phyloP scores from a whole-genome alignment of 2,113 vertebrate species.

The Trinectes maculatus region DNA sequence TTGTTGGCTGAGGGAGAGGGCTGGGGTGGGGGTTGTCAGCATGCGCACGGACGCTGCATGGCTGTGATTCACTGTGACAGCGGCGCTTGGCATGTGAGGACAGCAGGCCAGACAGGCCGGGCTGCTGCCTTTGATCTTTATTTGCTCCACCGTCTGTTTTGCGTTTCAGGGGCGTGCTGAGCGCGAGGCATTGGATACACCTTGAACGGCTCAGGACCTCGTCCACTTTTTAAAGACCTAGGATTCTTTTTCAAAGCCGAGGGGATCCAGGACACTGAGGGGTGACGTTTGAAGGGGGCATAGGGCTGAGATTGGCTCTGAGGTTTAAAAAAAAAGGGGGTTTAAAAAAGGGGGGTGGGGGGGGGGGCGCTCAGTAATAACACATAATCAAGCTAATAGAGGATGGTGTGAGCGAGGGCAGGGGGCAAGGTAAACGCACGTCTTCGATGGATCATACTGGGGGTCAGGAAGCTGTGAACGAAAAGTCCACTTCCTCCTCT shows the following conservation, averaged over 20 bases:
- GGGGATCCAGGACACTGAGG: conserved; percentile 60
- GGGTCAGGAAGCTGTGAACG: conserved; percentile 47
- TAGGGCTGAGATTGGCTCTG: conserved; percentile 55
- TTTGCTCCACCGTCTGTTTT: conserved; percentile 83
- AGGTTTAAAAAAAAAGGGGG: too few species aligned
- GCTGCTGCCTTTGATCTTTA: conserved; percentile 83
- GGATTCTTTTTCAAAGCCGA: conserved; percentile 81
- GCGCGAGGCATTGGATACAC: conserved; percentile 80
- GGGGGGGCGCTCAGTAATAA: conserved; percentile 52
- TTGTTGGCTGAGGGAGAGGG: conserved; percentile 45
- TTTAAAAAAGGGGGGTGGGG: conserved; percentile 35
- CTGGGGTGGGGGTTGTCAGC: conserved; percentile 25
- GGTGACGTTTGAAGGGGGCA: conserved; percentile 62
- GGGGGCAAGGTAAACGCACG: conserved; percentile 49
- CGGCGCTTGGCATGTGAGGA: conserved; percentile 79
- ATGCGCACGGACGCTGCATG: conserved; percentile 61
- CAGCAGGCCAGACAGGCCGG: conserved; percentile 73
- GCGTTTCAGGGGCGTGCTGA: conserved; percentile 82
- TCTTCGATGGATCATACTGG: conserved; percentile 48
- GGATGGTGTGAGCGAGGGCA: conserved; percentile 43
- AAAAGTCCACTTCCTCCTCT: conserved; percentile 46
- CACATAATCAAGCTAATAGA: conserved; percentile 58
- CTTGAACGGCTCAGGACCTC: conserved; percentile 73
- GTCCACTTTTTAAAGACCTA: conserved; percentile 74
- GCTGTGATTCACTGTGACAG: conserved; percentile 82